Evolutionary conservation across 2,113 vertebrate species (phyloP), one percentile per base, ranked within the genome.

Genomic region (Zosterops pallidus): DNA sequence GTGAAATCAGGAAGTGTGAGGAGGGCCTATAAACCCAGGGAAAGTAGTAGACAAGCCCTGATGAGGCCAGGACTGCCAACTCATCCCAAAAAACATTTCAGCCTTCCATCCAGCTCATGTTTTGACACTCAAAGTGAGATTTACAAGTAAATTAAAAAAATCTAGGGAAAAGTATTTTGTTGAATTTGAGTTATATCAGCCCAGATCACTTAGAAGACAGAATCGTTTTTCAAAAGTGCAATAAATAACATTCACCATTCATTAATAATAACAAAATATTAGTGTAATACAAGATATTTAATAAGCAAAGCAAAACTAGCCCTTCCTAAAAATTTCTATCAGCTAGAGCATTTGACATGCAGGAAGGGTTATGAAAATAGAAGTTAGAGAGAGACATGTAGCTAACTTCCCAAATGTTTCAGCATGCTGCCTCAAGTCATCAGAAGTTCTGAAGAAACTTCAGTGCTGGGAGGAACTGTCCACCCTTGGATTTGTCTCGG

Each of bases 271-370:
- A 70, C 56, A 78, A 92, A 85, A 86, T 57, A 86, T 29, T 56
- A 13, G 33, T 20, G 4, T 12, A 64, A 85, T 16, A 52, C 6
- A 52, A 41, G 55, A 55, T n/a, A 81, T 31, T 49, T 57, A 81
- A 21, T 42, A 89, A 88, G 13, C 4, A 33, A 89, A 95, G 60
- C 14, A 81, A 79, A 95, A 75, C 35, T 49, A 91, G 24, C 24
- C 28, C 33, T 78, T 78, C 65, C 65, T 50, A 71, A 82, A 75
- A 64, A 14, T 19, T 81, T 70, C 35, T 23, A 59, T 83, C 72
- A 29, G 28, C 80, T 42, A 84, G 39, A 91, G 33, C 35, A 84
- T 56, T 24, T 76, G 74, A 29, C 44, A 52, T n/a, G 31, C 29
- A 87, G 62, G 37, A 71, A 85, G 57, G 14, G 35, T 64, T 53